A percentile compares a stretch with the other conserved stretches of the same genome.
phyloP scores from a whole-genome alignment of 2,888 invertebrate species.

The Cephus pygmeus region DNA sequence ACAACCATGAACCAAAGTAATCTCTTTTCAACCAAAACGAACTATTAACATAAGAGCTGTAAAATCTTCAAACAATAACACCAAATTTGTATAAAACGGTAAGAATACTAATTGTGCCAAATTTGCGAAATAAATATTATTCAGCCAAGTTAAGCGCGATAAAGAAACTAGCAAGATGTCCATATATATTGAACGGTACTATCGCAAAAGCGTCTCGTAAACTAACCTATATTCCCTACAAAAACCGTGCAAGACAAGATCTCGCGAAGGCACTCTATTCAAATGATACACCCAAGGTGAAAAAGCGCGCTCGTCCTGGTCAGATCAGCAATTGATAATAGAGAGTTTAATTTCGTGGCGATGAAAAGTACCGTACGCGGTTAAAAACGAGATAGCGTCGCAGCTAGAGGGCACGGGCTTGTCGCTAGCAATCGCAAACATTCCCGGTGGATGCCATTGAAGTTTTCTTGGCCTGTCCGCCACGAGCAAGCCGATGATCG shows the following conservation, averaged over 20 bases:
- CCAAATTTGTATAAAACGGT: background rate
- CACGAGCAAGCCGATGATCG: slow-evolving; percentile 49
- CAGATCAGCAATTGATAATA: background rate
- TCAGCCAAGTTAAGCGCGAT: background rate
- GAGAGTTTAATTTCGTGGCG: background rate
- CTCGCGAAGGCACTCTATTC: background rate
- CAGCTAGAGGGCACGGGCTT: background rate
- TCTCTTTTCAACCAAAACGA: background rate
- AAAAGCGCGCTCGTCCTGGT: background rate
- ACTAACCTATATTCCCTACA: background rate
- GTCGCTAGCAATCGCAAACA: slow-evolving; percentile 21
- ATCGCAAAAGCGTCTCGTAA: background rate
- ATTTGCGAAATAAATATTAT: background rate
- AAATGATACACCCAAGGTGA: background rate
- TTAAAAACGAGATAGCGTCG: background rate
- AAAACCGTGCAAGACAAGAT: background rate
- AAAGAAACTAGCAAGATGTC: background rate
- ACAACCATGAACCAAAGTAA: background rate
- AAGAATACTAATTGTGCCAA: background rate
- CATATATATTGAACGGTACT: background rate
- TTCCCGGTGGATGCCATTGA: slow-evolving; percentile 41
- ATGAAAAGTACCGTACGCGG: slow-evolving; percentile 9
- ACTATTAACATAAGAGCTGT: background rate
- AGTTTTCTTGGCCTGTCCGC: slow-evolving; percentile 20
- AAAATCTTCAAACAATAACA: background rate